Evolutionary conservation across 2,797 vertebrate genomes (phyloP), one percentile per base, ranked within the genome.

Genomic region (Buphagus erythrorhynchus): DNA sequence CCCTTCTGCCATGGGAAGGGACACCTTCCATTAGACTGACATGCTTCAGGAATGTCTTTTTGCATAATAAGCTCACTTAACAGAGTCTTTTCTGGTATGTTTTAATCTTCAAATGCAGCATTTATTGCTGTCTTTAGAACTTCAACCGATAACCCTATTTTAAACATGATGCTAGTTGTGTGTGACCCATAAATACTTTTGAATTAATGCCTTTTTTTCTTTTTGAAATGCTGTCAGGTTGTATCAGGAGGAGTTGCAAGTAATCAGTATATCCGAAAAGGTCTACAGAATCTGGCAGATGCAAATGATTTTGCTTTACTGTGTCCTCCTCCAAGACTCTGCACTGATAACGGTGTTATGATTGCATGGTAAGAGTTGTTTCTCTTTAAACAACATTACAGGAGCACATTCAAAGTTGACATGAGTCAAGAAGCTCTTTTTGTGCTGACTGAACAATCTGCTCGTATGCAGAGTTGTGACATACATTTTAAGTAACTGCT

Each of bases 341-440:
- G 99, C 98, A 99, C 99, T 6, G 99, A 99, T 95, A 99, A 99
- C 2, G 99, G 99, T 26, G 97, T 99, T 77, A 99, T 99, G 99
- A 98, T 99, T 67, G 99, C 99, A 22, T 99, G 99, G 99, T 99
- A 96, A 83, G 55, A 31, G 49, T 29, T 63, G 33, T 17, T 82
- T 82, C 33, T 51, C 35, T 73, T 79, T 40, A 14, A 57, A 48
- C 40, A 61, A 26, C 35, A 12, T 22, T 33, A 9, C 52, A 57
- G 43, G 35, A 67, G 29, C 62, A 57, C 33, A 22, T 16, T 13
- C 42, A 22, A 42, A 48, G 38, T 1, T 61, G 71, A 33, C 33
- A 16, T 16, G 8, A n/a, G 19, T 36, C 5, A 36, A 26, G 59
- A 54, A 19, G 13, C 35, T 43, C 5, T 31, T 6, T 48, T 29